These are phyloP conservation scores for Lordiphosa collinella DNA, from an alignment of 1,140 invertebrate species.

Conservation along the genomic window DNA sequence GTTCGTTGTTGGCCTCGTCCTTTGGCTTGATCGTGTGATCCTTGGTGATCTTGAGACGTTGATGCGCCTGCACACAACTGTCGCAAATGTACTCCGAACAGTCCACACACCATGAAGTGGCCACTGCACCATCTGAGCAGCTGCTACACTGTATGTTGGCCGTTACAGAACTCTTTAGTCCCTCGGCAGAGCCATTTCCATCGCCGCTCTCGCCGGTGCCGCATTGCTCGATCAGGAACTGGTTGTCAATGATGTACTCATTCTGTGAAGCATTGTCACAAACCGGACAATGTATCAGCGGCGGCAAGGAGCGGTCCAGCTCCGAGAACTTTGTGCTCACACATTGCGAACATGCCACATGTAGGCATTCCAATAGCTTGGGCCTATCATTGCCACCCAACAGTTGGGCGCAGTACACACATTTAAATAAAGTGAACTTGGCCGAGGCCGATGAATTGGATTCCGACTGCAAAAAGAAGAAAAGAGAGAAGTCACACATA, in stretches of 20 bases:
- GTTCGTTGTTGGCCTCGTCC: conserved; percentile 84
- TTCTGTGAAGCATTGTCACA: conserved; percentile 84
- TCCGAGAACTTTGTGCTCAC: conserved; percentile 86
- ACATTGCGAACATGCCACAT: conserved; percentile 90
- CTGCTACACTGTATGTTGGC: conserved; percentile 84
- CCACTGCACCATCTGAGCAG: conserved; percentile 89
- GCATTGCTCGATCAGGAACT: conserved; percentile 85
- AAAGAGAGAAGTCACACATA: not conserved
- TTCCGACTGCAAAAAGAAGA: conserved; percentile 58
- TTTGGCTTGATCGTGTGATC: conserved; percentile 94
- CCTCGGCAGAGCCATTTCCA: conserved; percentile 53
- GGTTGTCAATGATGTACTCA: conserved; percentile 86
- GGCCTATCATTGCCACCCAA: conserved; percentile 84
- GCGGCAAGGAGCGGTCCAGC: conserved; percentile 80
- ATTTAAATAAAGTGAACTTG: conserved; percentile 81
- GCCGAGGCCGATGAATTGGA: conserved; percentile 71
- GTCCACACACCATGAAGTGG: conserved; percentile 92
- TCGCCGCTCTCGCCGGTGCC: conserved; percentile 68
- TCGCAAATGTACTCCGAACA: conserved; percentile 95
- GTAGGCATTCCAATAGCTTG: conserved; percentile 91
- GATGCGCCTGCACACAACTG: conserved; percentile 89
- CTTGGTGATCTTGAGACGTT: conserved; percentile 92
- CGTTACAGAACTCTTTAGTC: conserved; percentile 38
- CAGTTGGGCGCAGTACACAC: conserved; percentile 85
- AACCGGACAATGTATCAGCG: conserved; percentile 81